A percentile compares a stretch with the other conserved stretches of the same genome.
These are phyloP conservation scores for Pseudanteris insignis DNA, from an alignment of 2,888 invertebrate species.

Conservation along the genomic window DNA sequence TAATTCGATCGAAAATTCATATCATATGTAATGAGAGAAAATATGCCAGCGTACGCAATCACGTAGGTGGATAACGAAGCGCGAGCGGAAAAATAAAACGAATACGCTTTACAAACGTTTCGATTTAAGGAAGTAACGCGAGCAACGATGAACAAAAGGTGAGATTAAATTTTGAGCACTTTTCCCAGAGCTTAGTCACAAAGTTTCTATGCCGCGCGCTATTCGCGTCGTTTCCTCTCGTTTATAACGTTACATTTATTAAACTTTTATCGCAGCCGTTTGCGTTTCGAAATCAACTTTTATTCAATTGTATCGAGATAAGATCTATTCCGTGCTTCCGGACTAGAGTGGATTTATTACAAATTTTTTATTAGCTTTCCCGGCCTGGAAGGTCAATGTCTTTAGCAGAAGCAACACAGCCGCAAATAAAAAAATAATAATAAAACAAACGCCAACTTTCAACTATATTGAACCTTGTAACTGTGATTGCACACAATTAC, in stretches of 20 bases:
- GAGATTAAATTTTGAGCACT: background rate
- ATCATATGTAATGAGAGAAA: too few relatives aligned
- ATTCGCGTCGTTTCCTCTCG: slow-evolving; percentile 14
- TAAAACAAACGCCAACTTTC: too few relatives aligned
- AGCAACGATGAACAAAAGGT: too few relatives aligned
- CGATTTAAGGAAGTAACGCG: too few relatives aligned
- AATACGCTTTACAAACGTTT: too few relatives aligned
- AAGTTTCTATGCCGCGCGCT: slow-evolving; percentile 1
- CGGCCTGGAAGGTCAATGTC: slow-evolving; percentile 21
- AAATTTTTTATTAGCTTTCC: slow-evolving; percentile 27
- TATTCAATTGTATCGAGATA: slow-evolving; percentile 25
- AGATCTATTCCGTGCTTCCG: slow-evolving; percentile 28
- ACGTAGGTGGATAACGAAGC: too few relatives aligned
- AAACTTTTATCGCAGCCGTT: slow-evolving; percentile 16
- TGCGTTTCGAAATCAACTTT: slow-evolving; percentile 24
- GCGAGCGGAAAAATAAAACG: too few relatives aligned
- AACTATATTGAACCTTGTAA: too few relatives aligned
- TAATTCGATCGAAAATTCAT: too few relatives aligned
- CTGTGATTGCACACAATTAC: too few relatives aligned
- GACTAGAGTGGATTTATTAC: slow-evolving; percentile 14
- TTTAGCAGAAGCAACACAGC: background rate
- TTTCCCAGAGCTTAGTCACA: slow-evolving; percentile 2
- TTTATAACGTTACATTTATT: slow-evolving; percentile 19
- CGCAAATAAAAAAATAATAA: too few relatives aligned
- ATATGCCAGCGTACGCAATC: too few relatives aligned